Percentiles rank a stretch among this genome's conserved stretches.
Conservation (phyloP, 2,797 vertebrate genomes). For the Vespertilio murinus region DNA sequence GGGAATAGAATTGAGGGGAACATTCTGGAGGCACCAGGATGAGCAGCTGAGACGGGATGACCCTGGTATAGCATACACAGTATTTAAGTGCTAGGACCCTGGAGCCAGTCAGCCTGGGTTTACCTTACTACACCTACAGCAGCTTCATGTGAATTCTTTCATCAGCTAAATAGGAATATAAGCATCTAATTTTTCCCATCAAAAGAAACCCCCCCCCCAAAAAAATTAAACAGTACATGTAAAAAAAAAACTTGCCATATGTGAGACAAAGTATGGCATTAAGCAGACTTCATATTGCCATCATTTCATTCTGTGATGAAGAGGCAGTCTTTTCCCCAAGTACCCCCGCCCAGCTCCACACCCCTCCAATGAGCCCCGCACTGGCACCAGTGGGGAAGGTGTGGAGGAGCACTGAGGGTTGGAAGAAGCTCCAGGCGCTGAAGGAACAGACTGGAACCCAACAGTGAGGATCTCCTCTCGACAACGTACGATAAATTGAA, state of each 20-base stretch:
- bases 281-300: background rate
- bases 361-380: too few relatives aligned
- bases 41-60: background rate
- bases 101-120: background rate
- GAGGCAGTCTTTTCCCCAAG: background rate
- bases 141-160: background rate
- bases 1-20: background rate
- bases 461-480: background rate
- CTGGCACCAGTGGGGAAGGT: background rate
- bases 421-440: background rate
- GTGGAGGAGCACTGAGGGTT: background rate
- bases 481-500: background rate
- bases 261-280: background rate
- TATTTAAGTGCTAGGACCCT: background rate
- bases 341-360: too few relatives aligned
- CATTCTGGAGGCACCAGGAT: background rate
- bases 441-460: background rate
- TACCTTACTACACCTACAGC: background rate
- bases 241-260: background rate
- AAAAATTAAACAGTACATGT: background rate
- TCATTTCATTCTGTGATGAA: background rate
- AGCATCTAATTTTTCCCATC: background rate
- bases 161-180: background rate
- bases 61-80: background rate
- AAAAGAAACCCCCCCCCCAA: too few relatives aligned